Conservation (phyloP, 1,140 invertebrate genomes). For the Orussus abietinus region DNA sequence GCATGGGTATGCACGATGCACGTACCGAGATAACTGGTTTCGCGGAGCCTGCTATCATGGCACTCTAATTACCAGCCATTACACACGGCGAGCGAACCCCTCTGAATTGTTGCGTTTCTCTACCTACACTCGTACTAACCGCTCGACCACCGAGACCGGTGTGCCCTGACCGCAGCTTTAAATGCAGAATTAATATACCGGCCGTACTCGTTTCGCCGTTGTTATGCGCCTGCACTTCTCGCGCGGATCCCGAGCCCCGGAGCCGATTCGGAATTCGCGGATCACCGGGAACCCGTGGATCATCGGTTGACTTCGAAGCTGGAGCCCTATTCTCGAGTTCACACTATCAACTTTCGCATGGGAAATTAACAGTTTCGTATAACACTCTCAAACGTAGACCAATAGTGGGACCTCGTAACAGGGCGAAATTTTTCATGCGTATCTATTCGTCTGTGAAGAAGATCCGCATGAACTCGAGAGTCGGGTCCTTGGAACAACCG, state of each 20-base stretch:
- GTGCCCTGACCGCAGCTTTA: constrained; percentile 48
- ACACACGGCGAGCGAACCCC: constrained; percentile 40
- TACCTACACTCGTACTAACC: constrained; percentile 43
- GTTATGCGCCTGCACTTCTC: constrained; percentile 26
- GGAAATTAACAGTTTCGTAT: too few species aligned
- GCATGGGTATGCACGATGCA: constrained; percentile 45
- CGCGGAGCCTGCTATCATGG: constrained; percentile 50
- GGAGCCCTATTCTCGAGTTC: too few species aligned
- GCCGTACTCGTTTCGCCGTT: constrained; percentile 37
- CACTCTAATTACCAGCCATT: constrained; percentile 53
- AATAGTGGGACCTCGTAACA: too few species aligned
- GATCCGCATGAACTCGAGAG: too few species aligned
- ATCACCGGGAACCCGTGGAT: too few species aligned
- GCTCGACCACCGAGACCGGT: constrained; percentile 45
- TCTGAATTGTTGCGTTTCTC: constrained; percentile 47
- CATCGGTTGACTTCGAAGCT: too few species aligned
- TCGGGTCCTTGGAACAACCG: too few species aligned
- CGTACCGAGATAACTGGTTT: constrained; percentile 51
- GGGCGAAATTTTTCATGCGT: too few species aligned
- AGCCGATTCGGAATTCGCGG: too few species aligned
- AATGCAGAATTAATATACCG: constrained; percentile 50
- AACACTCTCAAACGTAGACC: too few species aligned
- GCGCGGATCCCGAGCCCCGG: constrained; percentile 10
- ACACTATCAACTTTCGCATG: too few species aligned
- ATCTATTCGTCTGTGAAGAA: too few species aligned